Evolutionary conservation across 1,140 invertebrate species (phyloP).

Genomic region (Pentalonia nigronervosa): DNA sequence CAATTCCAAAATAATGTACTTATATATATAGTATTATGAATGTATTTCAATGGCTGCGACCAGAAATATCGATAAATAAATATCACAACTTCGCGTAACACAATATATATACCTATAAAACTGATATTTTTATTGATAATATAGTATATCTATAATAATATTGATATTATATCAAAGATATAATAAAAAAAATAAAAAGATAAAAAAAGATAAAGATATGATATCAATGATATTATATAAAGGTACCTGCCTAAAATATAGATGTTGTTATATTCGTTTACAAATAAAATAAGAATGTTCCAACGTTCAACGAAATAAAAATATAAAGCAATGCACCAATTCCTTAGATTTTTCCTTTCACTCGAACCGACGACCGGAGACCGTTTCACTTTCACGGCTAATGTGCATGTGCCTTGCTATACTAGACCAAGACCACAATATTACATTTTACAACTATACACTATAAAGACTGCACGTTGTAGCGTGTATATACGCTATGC

Average conservation of each 20-base stretch:
- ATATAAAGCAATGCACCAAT: constrained; percentile 47
- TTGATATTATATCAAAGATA: too few relatives aligned
- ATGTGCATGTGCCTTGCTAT: constrained; percentile 25
- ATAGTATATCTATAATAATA: too few relatives aligned
- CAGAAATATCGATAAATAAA: neutral
- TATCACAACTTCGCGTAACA: neutral
- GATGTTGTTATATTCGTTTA: neutral
- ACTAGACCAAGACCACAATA: neutral
- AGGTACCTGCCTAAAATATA: neutral
- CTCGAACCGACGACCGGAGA: neutral
- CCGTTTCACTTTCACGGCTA: constrained; percentile 57
- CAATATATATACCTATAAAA: neutral
- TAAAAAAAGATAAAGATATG: too few relatives aligned
- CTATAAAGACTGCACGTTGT: neutral
- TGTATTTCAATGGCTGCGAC: neutral
- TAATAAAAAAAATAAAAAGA: too few relatives aligned
- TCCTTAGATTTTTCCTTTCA: constrained; percentile 56
- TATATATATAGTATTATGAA: neutral
- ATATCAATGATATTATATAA: too few relatives aligned
- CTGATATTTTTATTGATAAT: too few relatives aligned
- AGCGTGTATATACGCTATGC: neutral
- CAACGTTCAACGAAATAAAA: neutral
- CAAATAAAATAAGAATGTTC: constrained; percentile 13
- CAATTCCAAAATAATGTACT: neutral
- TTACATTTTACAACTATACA: constrained; percentile 16